Evolutionary conservation across 1,140 invertebrate species (phyloP).

Genomic region (Drosophila fuyamai): DNA sequence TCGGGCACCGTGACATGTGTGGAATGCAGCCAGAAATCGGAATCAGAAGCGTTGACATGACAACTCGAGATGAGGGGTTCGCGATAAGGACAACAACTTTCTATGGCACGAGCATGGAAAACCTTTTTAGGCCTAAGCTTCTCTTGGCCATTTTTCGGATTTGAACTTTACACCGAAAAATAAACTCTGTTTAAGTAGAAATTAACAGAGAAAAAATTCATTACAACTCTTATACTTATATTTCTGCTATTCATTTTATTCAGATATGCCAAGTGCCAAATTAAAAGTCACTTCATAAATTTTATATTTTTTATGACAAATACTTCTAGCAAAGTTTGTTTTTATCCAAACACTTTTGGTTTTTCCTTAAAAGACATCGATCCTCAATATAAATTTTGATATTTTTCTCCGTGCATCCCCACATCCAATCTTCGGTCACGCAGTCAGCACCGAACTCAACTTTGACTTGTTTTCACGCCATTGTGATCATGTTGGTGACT

Average conservation of each 20-base stretch:
- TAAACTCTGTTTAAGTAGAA: too few relatives aligned
- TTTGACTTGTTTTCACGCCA: constrained; percentile 76
- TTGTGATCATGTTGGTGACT: constrained; percentile 73
- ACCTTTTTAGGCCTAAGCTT: constrained; percentile 64
- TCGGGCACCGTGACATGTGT: constrained; percentile 56
- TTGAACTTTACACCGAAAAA: constrained; percentile 20
- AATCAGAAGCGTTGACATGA: constrained; percentile 83
- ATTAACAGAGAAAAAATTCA: background rate
- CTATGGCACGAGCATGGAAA: constrained; percentile 80
- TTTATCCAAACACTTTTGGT: too few relatives aligned
- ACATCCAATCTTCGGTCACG: constrained; percentile 59
- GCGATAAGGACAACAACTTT: constrained; percentile 69
- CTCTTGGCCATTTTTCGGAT: constrained; percentile 22
- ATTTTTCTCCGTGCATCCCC: constrained; percentile 19
- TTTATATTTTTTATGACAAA: too few relatives aligned
- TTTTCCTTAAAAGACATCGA: too few relatives aligned
- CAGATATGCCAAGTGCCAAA: too few relatives aligned
- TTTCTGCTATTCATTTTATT: too few relatives aligned
- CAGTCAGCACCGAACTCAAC: constrained; percentile 53
- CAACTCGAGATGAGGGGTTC: constrained; percentile 71
- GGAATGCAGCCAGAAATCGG: constrained; percentile 72
- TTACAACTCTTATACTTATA: background rate
- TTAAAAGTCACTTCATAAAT: too few relatives aligned
- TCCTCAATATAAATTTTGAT: background rate
- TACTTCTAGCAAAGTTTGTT: too few relatives aligned